Evolutionary conservation across 2,888 invertebrate species (phyloP).

Genomic region (Pristionchus maxplancki): DNA sequence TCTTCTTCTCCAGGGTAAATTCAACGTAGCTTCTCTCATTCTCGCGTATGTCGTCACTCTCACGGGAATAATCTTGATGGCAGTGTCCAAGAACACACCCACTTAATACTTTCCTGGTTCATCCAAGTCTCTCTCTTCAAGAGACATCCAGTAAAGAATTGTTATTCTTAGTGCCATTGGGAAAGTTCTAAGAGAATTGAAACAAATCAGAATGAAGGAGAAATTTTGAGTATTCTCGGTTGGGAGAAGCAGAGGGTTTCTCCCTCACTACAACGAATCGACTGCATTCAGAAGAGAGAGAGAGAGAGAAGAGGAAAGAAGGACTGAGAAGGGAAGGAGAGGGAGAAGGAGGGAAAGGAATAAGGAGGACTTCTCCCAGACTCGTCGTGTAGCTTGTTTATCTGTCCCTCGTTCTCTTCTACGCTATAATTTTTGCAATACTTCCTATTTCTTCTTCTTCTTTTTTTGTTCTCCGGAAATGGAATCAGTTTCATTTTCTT

Average conservation of each 20-base stretch:
- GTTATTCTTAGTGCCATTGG: background rate
- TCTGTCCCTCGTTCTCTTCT: conserved; percentile 4
- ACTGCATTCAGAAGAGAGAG: conserved; percentile 15
- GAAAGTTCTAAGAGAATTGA: background rate
- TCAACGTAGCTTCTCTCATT: conserved; percentile 58
- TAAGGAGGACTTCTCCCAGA: conserved; percentile 30
- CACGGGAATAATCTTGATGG: conserved; percentile 61
- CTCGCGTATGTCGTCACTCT: conserved; percentile 59
- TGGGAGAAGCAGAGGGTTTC: conserved; percentile 8
- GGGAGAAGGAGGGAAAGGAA: background rate
- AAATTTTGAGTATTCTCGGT: background rate
- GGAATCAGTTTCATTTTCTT: background rate
- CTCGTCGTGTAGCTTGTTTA: conserved; percentile 20
- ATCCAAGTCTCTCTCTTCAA: conserved; percentile 17
- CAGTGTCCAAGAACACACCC: conserved; percentile 60
- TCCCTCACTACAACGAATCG: background rate
- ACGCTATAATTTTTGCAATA: background rate
- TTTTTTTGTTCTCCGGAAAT: background rate
- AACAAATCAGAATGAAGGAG: background rate
- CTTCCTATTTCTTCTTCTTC: background rate
- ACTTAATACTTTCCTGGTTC: conserved; percentile 10
- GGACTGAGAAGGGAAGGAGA: background rate
- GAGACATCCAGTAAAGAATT: conserved; percentile 27
- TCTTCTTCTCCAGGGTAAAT: conserved; percentile 62
- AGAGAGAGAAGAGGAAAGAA: conserved; percentile 8